Base-by-base conservation (phyloP, 2,113 vertebrate species). In the Orientallactaga bullata region DNA sequence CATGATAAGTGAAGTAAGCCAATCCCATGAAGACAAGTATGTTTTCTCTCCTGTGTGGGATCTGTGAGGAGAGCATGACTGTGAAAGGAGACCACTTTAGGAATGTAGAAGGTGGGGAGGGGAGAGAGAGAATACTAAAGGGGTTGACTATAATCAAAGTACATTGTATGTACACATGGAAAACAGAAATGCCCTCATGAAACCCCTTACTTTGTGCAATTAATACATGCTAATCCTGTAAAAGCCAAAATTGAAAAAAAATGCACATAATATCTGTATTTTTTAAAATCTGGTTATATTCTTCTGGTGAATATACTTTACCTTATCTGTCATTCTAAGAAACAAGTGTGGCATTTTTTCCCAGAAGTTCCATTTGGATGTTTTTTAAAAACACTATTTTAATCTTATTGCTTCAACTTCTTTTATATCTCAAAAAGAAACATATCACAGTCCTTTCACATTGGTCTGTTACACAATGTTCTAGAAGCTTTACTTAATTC, bases 381-480 rank as follows among this genome's bases (percentile, higher is more conserved):
- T 10, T 93, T 35, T 74, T 92, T 17, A 2, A 85, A 89, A 95
- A 72, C 3, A 16, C 0, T 30, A 66, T 68, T 85, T 71, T 8
- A 17, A 93, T 85, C n/a, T 81, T 85, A 86, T 79, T 65, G 39
- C 20, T 89, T 73, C 20, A 68, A 66, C n/a, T 84, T 90, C 26
- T 68, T 72, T 82, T 68, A 60, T 58, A 60, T 24, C 32, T 69
- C 74, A 61, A 72, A 89, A 88, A 63, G 30, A 21, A 37, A 37
- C 4, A 58, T 58, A 60, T 28, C 71, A 92, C 3, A 84, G 17
- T 30, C 60, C 16, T 81, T 76, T 85, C 32, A 88, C 13, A 51
- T 35, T 88, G 20, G 71, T 69, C 12, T 47, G 32, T 92, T 63
- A 77, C 7, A 73, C 47, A 61, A 69, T 32, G 28, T 81, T 94